These are phyloP conservation scores for Drosophila anomalata DNA, from an alignment of 2,888 invertebrate species.

Conservation along the genomic window DNA sequence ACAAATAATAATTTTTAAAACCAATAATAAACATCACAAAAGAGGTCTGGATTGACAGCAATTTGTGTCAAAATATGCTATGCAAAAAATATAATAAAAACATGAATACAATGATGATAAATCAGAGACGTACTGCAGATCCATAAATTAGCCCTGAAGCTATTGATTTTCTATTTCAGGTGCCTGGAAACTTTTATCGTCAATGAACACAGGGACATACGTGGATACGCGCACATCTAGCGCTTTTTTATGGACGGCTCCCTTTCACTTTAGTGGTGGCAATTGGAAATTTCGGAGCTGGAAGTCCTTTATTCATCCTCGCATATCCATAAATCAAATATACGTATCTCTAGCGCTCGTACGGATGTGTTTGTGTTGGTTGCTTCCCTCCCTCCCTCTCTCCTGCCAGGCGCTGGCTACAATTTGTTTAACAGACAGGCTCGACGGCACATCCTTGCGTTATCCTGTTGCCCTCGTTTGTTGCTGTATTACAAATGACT, in stretches of 20 bases:
- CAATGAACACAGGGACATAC: conserved; percentile 19
- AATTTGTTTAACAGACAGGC: conserved; percentile 71
- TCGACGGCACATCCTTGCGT: conserved; percentile 72
- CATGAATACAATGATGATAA: conserved; percentile 15
- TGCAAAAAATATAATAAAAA: background rate
- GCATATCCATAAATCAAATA: conserved; percentile 67
- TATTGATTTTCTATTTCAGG: conserved; percentile 37
- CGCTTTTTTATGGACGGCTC: conserved; percentile 38
- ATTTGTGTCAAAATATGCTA: conserved; percentile 14
- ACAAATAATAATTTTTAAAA: background rate
- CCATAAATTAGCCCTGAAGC: conserved; percentile 30
- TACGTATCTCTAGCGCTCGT: conserved; percentile 53
- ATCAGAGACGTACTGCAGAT: conserved; percentile 13
- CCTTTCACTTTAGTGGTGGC: conserved; percentile 50
- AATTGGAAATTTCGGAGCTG: conserved; percentile 31
- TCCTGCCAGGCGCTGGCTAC: conserved; percentile 42
- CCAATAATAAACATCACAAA: background rate
- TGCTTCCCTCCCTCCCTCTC: conserved; percentile 1
- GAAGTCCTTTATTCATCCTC: conserved; percentile 44
- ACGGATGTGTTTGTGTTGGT: conserved; percentile 27
- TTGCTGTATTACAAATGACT: conserved; percentile 79
- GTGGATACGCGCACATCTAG: conserved; percentile 4
- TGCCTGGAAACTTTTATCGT: conserved; percentile 40
- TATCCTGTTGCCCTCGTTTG: conserved; percentile 66
- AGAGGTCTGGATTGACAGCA: background rate